Evolutionary conservation across 1,140 invertebrate genomes (phyloP).

Genomic region (Holotrichia oblita): DNA sequence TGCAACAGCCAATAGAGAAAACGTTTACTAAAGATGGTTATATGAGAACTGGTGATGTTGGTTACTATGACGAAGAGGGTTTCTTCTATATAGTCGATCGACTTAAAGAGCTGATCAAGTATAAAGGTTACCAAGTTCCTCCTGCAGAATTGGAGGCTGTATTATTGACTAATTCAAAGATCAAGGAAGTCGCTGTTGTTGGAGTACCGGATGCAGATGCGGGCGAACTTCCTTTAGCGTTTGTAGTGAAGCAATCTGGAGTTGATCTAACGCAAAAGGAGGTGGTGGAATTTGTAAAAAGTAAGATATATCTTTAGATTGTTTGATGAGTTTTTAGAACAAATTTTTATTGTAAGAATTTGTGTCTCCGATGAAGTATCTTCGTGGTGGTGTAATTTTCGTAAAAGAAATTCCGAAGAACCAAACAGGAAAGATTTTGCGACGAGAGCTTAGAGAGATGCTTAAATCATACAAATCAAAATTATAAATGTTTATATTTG

Average conservation of each 20-base stretch:
- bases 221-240: conserved; percentile 77
- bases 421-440: conserved; percentile 57
- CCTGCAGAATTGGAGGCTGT: conserved; percentile 80
- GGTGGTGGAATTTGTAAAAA: neutral
- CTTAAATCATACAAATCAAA: neutral
- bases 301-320: neutral
- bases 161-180: conserved; percentile 69
- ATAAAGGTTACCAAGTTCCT: conserved; percentile 78
- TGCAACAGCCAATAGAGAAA: conserved; percentile 74
- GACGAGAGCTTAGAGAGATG: conserved; percentile 54
- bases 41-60: conserved; percentile 86
- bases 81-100: conserved; percentile 84
- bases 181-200: conserved; percentile 77
- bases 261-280: conserved; percentile 21
- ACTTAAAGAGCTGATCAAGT: conserved; percentile 91
- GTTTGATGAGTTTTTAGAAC: neutral
- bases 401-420: conserved; percentile 70
- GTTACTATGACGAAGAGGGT: conserved; percentile 76
- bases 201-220: conserved; percentile 70
- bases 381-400: conserved; percentile 73
- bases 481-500: neutral
- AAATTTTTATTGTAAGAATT: conserved; percentile 52
- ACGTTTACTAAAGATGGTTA: conserved; percentile 76
- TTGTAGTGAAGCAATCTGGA: conserved; percentile 67
- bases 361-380: conserved; percentile 67